Evolutionary conservation across 2,113 vertebrate genomes (phyloP), one percentile per base, ranked within the genome.

Genomic region (Myotis lucifugus): DNA sequence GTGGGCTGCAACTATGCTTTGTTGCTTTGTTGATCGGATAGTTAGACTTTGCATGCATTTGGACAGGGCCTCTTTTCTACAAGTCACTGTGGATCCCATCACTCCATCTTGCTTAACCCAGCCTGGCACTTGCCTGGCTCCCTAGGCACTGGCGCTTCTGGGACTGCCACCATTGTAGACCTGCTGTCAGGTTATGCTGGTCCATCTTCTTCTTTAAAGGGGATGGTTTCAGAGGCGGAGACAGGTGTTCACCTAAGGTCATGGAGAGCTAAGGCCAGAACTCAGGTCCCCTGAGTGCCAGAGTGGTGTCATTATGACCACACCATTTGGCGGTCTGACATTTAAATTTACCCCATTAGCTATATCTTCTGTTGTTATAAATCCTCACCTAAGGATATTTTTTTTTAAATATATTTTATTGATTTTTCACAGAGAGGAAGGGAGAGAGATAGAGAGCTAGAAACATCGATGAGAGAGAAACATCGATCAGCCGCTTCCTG

Each of bases 81-180:
- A 42, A 0, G 23, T 93, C 10, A 10, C 3, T 1, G 0, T 8
- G 13, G 17, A 25, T 40, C n/a, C 10, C 8, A 3, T 15, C 5
- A 8, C 2, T 56, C 18, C 23, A 0, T 23, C 3, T 12, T 61
- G 17, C 29, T 78, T 78, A 29, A 34, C 12, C 23, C 19, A 56
- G 21, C 13, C 34, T 48, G 32, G 1, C 14, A 25, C n/a, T 59
- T 52, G 8, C 46, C 21, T 82, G 95, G 40, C 10, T 13, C 54
- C 54, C 18, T 5, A 21, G 18, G 34, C n/a, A 40, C 0, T 3
- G n/a, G 27, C 10, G 3, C 88, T 40, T 13, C 23, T 21, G 34
- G 13, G 81, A 23, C 42, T 66, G 42, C 40, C 52, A 54, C 17
- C 64, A 50, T 34, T 59, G 2, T 42, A 70, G 85, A 40, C 27